These are phyloP conservation scores for Diadophis punctatus DNA, from an alignment of 2,113 vertebrate species.

Conservation along the genomic window DNA sequence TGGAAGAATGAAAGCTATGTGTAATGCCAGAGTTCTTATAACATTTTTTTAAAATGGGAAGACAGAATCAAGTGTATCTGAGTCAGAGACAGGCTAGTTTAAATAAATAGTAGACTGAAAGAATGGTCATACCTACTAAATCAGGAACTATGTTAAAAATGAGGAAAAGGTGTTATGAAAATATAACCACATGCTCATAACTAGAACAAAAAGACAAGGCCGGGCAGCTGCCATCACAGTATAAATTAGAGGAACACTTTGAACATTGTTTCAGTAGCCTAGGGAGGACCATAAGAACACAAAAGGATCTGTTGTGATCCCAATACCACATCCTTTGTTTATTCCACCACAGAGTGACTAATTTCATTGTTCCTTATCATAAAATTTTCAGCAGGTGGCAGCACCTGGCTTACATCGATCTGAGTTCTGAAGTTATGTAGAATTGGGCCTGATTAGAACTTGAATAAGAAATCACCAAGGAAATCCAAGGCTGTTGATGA, in stretches of 20 bases:
- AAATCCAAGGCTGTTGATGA: not conserved
- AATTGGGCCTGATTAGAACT: not conserved
- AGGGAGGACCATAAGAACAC: not conserved
- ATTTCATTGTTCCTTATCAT: not conserved
- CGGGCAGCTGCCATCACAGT: not conserved
- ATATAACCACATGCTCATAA: not conserved
- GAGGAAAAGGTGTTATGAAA: slow-evolving; percentile 3
- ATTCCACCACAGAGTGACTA: not conserved
- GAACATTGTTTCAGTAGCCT: not conserved
- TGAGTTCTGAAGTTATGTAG: not conserved
- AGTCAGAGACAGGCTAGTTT: not conserved
- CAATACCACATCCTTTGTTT: not conserved
- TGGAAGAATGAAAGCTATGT: not conserved
- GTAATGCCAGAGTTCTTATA: not conserved
- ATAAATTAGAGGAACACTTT: accelerated
- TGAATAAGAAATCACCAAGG: not conserved
- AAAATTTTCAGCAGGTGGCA: not conserved
- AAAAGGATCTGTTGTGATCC: accelerated
- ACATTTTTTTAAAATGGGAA: not conserved
- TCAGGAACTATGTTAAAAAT: not conserved
- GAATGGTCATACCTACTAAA: not conserved
- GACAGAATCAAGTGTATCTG: not conserved
- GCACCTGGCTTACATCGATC: not conserved
- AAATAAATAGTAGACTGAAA: not conserved
- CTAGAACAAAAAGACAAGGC: not conserved